These are phyloP conservation scores for Gymnothorax reevesii DNA, from an alignment of 2,797 vertebrate genomes.

Conservation along the genomic window DNA sequence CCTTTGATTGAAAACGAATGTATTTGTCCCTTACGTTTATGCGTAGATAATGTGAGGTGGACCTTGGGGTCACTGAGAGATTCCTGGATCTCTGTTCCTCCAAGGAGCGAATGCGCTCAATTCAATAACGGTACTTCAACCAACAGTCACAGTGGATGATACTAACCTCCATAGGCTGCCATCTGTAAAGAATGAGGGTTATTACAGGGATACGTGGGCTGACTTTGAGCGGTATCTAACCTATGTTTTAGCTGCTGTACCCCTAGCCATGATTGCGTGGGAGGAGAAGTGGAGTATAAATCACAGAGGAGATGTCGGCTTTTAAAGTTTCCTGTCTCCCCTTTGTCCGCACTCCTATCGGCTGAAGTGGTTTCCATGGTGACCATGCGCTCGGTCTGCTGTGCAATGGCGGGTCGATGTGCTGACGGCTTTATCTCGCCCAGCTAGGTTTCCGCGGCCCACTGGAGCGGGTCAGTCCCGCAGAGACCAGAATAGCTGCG, in stretches of 20 bases:
- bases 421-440: background rate
- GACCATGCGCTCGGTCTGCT: background rate
- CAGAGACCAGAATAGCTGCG: slow-evolving; percentile 8
- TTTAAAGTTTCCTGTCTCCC: background rate
- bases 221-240: background rate
- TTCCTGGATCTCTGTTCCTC: too few relatives aligned
- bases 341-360: background rate
- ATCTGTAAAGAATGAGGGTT: too few relatives aligned
- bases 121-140: too few relatives aligned
- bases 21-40: too few relatives aligned
- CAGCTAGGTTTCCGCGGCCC: slow-evolving; percentile 4
- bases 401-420: background rate
- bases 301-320: background rate
- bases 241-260: background rate
- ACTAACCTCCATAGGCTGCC: too few relatives aligned
- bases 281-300: background rate
- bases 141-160: too few relatives aligned
- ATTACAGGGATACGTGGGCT: background rate
- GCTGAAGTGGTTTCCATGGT: background rate
- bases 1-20: too few relatives aligned
- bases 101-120: too few relatives aligned
- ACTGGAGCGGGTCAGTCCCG: background rate
- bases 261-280: background rate
- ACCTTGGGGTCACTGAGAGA: too few relatives aligned
- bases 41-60: too few relatives aligned